Percentiles rank a stretch among this genome's conserved stretches.
phyloP scores from a whole-genome alignment of 2,113 vertebrate genomes.

The Serilophus lunatus region DNA sequence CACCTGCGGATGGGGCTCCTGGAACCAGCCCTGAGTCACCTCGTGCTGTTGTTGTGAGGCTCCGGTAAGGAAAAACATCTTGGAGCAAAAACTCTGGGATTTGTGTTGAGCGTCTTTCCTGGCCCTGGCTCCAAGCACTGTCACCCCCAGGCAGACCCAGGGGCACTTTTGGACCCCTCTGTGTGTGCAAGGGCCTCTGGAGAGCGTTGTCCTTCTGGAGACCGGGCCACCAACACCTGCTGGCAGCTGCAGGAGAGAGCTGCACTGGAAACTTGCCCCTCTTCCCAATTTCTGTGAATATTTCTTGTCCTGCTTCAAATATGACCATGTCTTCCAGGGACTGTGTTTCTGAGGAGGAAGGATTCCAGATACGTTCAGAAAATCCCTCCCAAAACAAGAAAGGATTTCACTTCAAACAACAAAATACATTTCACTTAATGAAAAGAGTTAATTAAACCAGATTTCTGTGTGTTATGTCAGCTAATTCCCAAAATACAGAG shows the following conservation, averaged over 20 bases:
- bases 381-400: not conserved
- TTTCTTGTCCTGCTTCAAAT: not conserved
- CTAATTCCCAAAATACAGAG: not conserved
- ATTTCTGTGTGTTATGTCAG: not conserved
- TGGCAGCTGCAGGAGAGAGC: accelerated
- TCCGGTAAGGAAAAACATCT: not conserved
- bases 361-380: not conserved
- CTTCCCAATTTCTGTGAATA: accelerated
- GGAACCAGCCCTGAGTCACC: accelerated
- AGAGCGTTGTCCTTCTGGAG: accelerated
- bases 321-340: accelerated
- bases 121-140: accelerated
- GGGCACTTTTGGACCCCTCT: accelerated
- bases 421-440: not conserved
- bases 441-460: not conserved
- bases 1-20: accelerated
- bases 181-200: accelerated
- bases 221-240: not conserved
- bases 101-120: accelerated
- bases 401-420: not conserved
- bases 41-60: accelerated
- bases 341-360: not conserved
- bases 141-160: not conserved
- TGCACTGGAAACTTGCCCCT: not conserved
- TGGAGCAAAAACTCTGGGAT: not conserved